phyloP scores from a whole-genome alignment of 2,888 invertebrate genomes.

The Euplexia lucipara region DNA sequence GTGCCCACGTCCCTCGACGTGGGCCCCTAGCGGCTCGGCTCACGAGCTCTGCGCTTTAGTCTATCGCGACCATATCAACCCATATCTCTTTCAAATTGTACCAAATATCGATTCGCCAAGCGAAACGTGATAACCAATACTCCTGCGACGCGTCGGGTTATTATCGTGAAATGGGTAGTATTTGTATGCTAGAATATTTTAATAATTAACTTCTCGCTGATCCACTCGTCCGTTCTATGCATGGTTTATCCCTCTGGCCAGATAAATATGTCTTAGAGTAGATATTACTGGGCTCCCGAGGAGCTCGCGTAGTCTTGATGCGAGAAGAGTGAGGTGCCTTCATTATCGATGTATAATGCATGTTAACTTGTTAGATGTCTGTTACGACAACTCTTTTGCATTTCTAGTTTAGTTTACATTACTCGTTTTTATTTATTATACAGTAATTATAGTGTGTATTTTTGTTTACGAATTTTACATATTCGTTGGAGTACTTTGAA shows the following conservation, averaged over 20 bases:
- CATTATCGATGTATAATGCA: conserved; percentile 82
- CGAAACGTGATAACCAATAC: conserved; percentile 74
- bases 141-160: conserved; percentile 72
- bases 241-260: conserved; percentile 82
- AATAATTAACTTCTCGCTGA: conserved; percentile 72
- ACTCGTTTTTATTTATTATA: conserved; percentile 89
- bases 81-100: conserved; percentile 72
- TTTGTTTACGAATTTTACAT: conserved; percentile 86
- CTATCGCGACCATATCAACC: conserved; percentile 77
- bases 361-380: conserved; percentile 83
- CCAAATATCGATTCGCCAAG: conserved; percentile 74
- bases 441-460: conserved; percentile 87
- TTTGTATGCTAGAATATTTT: conserved; percentile 80
- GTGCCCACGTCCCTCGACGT: conserved; percentile 56
- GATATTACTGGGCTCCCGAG: conserved; percentile 52
- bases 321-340: conserved; percentile 84
- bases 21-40: conserved; percentile 59
- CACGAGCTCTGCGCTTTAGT: conserved; percentile 59
- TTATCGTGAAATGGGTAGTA: conserved; percentile 80
- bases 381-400: conserved; percentile 86
- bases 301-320: conserved; percentile 55
- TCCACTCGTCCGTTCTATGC: conserved; percentile 76
- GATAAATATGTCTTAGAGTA: conserved; percentile 88
- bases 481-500: conserved; percentile 86
- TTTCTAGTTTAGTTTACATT: conserved; percentile 89